Evolutionary conservation across 2,113 vertebrate genomes (phyloP), one percentile per base, ranked within the genome.

Genomic region (Tor tambroides): DNA sequence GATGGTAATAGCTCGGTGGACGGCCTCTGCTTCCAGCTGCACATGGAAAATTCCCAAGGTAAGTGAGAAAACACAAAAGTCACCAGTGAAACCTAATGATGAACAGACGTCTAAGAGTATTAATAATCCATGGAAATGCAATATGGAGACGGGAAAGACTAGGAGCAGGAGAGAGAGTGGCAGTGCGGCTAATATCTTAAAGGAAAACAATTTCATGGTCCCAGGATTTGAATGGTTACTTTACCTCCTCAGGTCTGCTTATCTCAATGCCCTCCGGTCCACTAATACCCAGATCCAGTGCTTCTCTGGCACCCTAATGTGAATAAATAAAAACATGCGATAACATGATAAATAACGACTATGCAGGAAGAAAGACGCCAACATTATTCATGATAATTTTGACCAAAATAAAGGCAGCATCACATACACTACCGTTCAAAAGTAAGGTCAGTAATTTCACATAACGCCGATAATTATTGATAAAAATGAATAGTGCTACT

Each of bases 251-350:
- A 0, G 98, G 98, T 80, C 97, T 95, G 92, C 98, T 99, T 94
- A 99, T 98, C 92, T 99, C 98, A 2, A 98, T 98, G 80, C 98
- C 98, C 93, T 99, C 98, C 0, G 98, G 98, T 11, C 98, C 98
- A 0, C 95, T 97, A 92, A 99, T 99, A 74, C 98, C 98, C 91
- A 99, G 91, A 75, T 99, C 98, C 91, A 99, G 88, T 0, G 95
- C 96, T 85, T 99, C 98, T 89, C 97, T 98, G 0, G 97, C 98
- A 80, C 97, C 98, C 98, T 99, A 91, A 0, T 59, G 76, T 2
- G 71, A 51, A 87, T 61, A 19, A 80, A 87, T 43, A 26, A 26
- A 74, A 17, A 49, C 71, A 75, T 51, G 76, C 9, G 26, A 54
- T 78, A 28, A 49, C 43, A 43, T 28, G 23, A 76, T 49, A 49